Evolutionary conservation across 1,140 invertebrate genomes (phyloP), one percentile per base, ranked within the genome.

Genomic region (Penaeus japonicus): DNA sequence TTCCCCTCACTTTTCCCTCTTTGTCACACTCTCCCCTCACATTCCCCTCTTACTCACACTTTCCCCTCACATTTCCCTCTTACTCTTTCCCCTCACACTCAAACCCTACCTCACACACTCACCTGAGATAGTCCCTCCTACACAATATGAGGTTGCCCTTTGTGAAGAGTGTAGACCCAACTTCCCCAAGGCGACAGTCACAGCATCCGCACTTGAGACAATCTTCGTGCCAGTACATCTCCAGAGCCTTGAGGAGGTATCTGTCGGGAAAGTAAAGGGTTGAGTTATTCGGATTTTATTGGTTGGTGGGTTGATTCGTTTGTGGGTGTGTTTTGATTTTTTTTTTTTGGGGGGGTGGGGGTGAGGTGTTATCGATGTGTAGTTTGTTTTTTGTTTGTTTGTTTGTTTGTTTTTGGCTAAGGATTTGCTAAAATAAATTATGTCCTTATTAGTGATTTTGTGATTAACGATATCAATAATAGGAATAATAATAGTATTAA

Each of bases 201-300:
- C 97, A 98, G 92, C 97, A 98, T 39, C 96, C 96, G 91, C 97
- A 98, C 92, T 98, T 98, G 53, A 98, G 94, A 91, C 97, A 98
- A 92, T 98, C 97, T 92, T 98, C 97, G 93, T 98, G 97, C 97
- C 97, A 98, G 92, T 95, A 96, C 92, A 97, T 94, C 91, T 98
- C 91, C 65, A 91, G 89, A 15, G 91, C 91, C 84, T 92, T 92
- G 82, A 93, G 91, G 47, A 93, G 88, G 79, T 92, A 93, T 92
- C 92, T 93, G 92, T 35, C 92, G 91, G 77, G 20, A 54, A 30
- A 39, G 32, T 59, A 35, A 27, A 81, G n/a, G n/a, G 22, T 30
- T 24, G 22, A 39, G 70, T 27, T 10, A 17, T 18, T 77, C 4
- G 4, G 47, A 24, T n/a, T 59, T n/a, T n/a, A n/a, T n/a, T 1